A percentile compares a stretch with the other conserved stretches of the same genome.
Conservation (phyloP, 2,888 invertebrate species). For the Alviniconcha strummeri region DNA sequence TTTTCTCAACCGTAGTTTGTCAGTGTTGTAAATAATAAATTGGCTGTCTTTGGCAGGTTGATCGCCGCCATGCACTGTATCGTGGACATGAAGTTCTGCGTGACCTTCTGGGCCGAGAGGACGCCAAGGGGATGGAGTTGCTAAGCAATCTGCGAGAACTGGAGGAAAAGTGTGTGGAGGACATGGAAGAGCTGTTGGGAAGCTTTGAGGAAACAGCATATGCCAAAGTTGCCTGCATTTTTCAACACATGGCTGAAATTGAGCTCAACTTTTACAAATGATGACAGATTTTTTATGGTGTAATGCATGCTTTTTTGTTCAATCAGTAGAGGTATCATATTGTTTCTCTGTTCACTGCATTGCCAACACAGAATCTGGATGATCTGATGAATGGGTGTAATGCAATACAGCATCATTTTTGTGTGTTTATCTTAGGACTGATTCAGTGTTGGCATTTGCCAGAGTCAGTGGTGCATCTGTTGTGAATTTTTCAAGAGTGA, state of each 20-base stretch:
- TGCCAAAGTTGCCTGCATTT: slow-evolving; percentile 71
- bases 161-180: slow-evolving; percentile 71
- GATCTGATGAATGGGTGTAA: no score
- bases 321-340: not conserved
- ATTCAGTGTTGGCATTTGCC: no score
- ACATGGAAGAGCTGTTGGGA: slow-evolving; percentile 70
- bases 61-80: slow-evolving; percentile 79
- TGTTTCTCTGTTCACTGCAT: not conserved
- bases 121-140: slow-evolving; percentile 59
- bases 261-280: slow-evolving; percentile 76
- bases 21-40: not conserved
- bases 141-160: slow-evolving; percentile 73
- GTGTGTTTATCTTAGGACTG: not conserved
- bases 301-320: not conserved
- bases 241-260: slow-evolving; percentile 73
- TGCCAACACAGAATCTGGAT: not conserved
- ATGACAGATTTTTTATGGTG: not conserved
- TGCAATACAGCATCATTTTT: not conserved
- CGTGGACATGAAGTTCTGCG: slow-evolving; percentile 78
- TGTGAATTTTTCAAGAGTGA: no score
- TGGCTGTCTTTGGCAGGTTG: slow-evolving; percentile 52
- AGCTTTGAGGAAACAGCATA: slow-evolving; percentile 66
- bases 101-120: slow-evolving; percentile 52
- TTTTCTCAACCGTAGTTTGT: no score
- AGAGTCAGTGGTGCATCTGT: no score